Conservation (phyloP, 2,888 invertebrate genomes). For the Cryptocheilus praepositus region DNA sequence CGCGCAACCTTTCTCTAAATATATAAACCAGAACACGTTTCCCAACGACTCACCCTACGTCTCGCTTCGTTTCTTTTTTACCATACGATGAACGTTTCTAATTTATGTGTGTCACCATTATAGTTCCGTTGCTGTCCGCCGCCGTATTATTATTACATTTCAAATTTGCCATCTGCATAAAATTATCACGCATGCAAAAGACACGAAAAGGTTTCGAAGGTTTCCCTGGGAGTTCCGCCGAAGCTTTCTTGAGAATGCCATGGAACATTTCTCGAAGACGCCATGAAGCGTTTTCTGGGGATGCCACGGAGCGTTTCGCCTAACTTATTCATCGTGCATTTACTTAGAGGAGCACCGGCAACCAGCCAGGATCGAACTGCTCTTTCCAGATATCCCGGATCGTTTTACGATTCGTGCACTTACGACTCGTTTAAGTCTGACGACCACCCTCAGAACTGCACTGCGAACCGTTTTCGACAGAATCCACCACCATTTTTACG, state of each 20-base stretch:
- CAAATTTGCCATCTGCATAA: too few relatives aligned
- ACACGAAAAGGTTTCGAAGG: too few relatives aligned
- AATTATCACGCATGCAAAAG: too few relatives aligned
- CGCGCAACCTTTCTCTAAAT: too few relatives aligned
- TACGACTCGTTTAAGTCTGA: constrained; percentile 50
- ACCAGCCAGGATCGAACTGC: constrained; percentile 46
- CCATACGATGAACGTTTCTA: too few relatives aligned
- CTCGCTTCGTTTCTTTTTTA: too few relatives aligned
- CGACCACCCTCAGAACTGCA: constrained; percentile 30
- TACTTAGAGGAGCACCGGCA: constrained; percentile 53
- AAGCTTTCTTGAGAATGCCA: constrained; percentile 1
- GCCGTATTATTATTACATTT: too few relatives aligned
- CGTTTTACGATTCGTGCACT: constrained; percentile 55
- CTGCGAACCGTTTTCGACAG: constrained; percentile 5
- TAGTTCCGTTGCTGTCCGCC: too few relatives aligned
- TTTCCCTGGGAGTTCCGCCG: not conserved
- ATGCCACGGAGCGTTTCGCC: constrained; percentile 32
- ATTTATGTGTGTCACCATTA: too few relatives aligned
- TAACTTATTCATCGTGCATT: constrained; percentile 67
- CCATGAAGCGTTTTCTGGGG: not conserved
- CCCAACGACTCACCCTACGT: too few relatives aligned
- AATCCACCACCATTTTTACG: not conserved
- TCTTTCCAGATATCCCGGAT: constrained; percentile 46
- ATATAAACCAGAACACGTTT: too few relatives aligned
- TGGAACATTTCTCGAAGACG: constrained; percentile 8